Conservation (phyloP, 2,797 vertebrate species). For the Leptodactylus fallax region DNA sequence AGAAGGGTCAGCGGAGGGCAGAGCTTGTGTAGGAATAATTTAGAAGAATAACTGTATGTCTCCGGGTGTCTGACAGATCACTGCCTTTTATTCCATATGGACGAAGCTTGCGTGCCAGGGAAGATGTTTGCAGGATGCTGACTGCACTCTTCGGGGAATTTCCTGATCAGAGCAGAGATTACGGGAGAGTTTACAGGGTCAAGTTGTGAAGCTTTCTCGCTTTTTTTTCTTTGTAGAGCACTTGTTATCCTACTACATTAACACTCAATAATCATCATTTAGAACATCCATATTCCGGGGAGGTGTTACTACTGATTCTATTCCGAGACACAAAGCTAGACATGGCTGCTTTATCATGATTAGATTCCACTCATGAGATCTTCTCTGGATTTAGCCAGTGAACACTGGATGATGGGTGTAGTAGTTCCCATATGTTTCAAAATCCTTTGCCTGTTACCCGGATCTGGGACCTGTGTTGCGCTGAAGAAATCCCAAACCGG, state of each 20-base stretch:
- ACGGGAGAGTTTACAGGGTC: slow-evolving; percentile 69
- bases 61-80: slow-evolving; percentile 51
- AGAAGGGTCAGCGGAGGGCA: slow-evolving; percentile 61
- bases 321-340: too few species aligned
- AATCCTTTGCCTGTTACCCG: too few species aligned
- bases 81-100: slow-evolving; percentile 16
- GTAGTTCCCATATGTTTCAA: too few species aligned
- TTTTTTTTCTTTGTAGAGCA: slow-evolving; percentile 62
- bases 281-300: slow-evolving; percentile 18
- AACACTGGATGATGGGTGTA: too few species aligned
- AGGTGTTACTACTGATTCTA: slow-evolving; percentile 18
- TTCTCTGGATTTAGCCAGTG: neutral
- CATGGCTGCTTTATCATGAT: neutral
- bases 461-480: too few species aligned
- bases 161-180: slow-evolving; percentile 75
- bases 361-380: neutral
- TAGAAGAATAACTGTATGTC: slow-evolving; percentile 55
- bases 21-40: slow-evolving; percentile 54
- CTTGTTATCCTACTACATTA: slow-evolving; percentile 59
- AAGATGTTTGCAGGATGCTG: slow-evolving; percentile 63
- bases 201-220: slow-evolving; percentile 66
- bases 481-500: too few species aligned
- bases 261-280: slow-evolving; percentile 64
- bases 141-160: slow-evolving; percentile 69
- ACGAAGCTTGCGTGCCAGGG: slow-evolving; percentile 64